These are phyloP conservation scores for Stenodema calcarata DNA, from an alignment of 2,888 invertebrate genomes.

Conservation along the genomic window DNA sequence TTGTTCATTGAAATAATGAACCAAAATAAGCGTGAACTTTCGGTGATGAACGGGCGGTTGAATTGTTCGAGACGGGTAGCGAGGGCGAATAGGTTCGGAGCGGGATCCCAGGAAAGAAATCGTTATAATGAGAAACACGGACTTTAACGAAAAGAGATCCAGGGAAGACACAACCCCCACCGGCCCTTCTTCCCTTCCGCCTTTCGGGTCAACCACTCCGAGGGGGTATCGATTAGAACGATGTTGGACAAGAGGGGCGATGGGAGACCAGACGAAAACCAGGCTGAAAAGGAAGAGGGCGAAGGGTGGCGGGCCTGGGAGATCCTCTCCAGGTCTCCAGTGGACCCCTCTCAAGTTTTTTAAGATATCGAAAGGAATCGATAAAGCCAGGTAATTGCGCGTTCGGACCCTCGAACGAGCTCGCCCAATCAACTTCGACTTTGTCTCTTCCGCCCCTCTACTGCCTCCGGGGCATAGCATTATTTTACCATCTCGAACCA, in stretches of 20 bases:
- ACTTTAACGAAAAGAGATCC: neutral
- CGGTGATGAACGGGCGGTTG: neutral
- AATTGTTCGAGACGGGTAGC: neutral
- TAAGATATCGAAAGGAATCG: conserved; percentile 51
- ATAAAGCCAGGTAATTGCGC: conserved; percentile 50
- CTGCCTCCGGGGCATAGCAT: neutral
- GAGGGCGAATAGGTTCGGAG: neutral
- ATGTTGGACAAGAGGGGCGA: conserved; percentile 13
- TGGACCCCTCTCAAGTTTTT: conserved; percentile 48
- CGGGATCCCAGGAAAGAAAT: neutral
- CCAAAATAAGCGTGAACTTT: too few relatives aligned
- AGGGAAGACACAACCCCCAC: neutral
- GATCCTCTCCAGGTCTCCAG: neutral
- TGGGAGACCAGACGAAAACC: neutral
- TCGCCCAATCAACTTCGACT: conserved; percentile 43
- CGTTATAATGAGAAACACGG: neutral
- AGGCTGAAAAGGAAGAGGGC: neutral
- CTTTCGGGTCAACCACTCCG: conserved; percentile 41
- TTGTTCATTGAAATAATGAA: too few relatives aligned
- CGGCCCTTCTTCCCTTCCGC: neutral
- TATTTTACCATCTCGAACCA: neutral
- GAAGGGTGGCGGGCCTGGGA: neutral
- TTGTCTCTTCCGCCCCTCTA: neutral
- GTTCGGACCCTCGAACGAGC: conserved; percentile 45
- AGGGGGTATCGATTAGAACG: conserved; percentile 31